Base-by-base conservation (phyloP, 2,797 vertebrate genomes). In the Denticeps clupeoides region DNA sequence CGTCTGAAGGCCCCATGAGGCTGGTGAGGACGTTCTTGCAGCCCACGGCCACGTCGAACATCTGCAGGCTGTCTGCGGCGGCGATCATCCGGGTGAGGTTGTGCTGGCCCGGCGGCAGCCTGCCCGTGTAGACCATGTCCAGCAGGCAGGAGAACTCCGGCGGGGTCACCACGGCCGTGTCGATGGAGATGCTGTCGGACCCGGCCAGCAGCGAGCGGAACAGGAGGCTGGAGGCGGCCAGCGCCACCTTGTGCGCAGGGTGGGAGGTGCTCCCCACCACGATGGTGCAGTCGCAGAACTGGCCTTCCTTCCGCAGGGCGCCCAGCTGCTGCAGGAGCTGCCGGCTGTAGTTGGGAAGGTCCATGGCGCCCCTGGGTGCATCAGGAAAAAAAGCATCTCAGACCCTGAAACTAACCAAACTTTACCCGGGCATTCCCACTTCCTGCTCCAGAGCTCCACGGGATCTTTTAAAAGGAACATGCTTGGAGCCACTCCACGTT, bases 291-390 rank as follows among this genome's bases (percentile, higher is more conserved):
- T 89, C 87, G 3, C 89, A 93, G 72, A 89, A 88, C 42, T 74
- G 81, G 35, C 82, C 82, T 55, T 91, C 89, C 47, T 82, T 85
- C 69, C 82, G 87, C 64, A 92, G 70, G 1, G 78, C 26, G 8
- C 78, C 81, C 4, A 94, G 73, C 71, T 90, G 89, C 72, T 87
- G 87, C 70, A 95, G 80, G 46, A 93, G 78, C 79, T 93, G 88
- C 41, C 57, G 68, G 77, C 80, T 82, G 53, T 89, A 92, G 73
- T 81, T 86, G 4, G 86, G 85, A 4, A 93, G 80, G 59, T 95
- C 87, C 84, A 89, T 83, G 23, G 67, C 69, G 1, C 8, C 49
- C 53, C 68, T 69, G 1, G 15, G 15, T 12, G 16, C 11, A 18
- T 8, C 11, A 33, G 4, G 24, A 37, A 21, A 42, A 16, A 16